Evolutionary conservation across 2,888 invertebrate species (phyloP).

Genomic region (Drosophila kambysellisi): DNA sequence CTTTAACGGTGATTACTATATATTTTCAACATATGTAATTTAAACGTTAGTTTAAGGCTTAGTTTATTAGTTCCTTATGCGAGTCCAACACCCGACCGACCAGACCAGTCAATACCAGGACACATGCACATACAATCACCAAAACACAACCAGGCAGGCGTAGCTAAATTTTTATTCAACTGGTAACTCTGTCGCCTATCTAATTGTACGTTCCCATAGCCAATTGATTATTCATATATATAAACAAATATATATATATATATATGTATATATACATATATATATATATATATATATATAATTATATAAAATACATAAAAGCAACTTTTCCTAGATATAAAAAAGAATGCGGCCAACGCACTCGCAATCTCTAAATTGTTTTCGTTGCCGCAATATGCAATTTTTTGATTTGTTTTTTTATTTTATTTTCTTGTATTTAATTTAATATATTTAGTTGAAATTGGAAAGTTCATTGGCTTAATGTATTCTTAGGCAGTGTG

Average conservation of each 20-base stretch:
- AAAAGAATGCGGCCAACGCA: slow-evolving; percentile 28
- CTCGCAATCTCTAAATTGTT: slow-evolving; percentile 28
- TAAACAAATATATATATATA: slow-evolving; percentile 19
- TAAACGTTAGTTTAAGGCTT: slow-evolving; percentile 67
- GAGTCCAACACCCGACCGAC: slow-evolving; percentile 35
- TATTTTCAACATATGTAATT: slow-evolving; percentile 56
- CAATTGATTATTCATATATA: slow-evolving; percentile 70
- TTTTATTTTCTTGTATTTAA: slow-evolving; percentile 18
- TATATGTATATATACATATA: slow-evolving; percentile 51
- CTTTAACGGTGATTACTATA: slow-evolving; percentile 51
- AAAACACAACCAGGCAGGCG: slow-evolving; percentile 37
- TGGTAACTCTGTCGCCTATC: slow-evolving; percentile 51
- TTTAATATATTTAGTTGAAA: slow-evolving; percentile 45
- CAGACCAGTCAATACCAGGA: slow-evolving; percentile 29
- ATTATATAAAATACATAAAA: slow-evolving; percentile 3
- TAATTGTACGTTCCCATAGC: slow-evolving; percentile 72
- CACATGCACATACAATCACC: slow-evolving; percentile 22
- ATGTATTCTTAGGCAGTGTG: slow-evolving; percentile 57
- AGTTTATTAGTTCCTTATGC: slow-evolving; percentile 70
- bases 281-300: slow-evolving; percentile 14
- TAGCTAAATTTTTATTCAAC: slow-evolving; percentile 52
- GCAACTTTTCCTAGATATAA: slow-evolving; percentile 47
- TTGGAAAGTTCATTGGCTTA: slow-evolving; percentile 40
- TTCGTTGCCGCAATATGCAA: slow-evolving; percentile 37
- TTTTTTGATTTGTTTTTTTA: slow-evolving; percentile 7